These are phyloP conservation scores for Copsychus sechellarum DNA, from an alignment of 2,113 vertebrate genomes.

Conservation along the genomic window DNA sequence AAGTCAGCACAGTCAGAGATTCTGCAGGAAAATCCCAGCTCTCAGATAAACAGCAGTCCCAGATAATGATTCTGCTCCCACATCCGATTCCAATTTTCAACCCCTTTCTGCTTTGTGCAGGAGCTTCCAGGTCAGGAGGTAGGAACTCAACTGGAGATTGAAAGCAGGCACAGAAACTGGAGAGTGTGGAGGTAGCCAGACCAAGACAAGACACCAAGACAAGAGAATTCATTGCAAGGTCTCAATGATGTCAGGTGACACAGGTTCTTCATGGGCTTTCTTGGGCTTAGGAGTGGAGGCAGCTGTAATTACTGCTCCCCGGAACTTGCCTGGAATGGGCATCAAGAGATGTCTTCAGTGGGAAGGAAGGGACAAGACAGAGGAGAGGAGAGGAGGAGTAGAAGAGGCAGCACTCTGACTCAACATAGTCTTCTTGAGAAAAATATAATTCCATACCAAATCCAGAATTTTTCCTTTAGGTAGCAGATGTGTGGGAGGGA, in stretches of 20 bases:
- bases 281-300: not conserved
- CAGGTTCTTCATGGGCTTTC: not conserved
- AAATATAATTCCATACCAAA: not conserved
- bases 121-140: not conserved
- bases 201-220: not conserved
- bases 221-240: not conserved
- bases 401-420: not conserved
- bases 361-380: not conserved
- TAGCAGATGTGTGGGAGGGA: not conserved
- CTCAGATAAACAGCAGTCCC: not conserved
- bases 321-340: not conserved
- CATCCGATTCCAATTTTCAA: not conserved
- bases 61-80: not conserved
- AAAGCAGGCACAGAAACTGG: not conserved
- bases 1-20: not conserved
- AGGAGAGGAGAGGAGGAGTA: not conserved
- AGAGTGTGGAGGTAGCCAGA: constrained; percentile 7
- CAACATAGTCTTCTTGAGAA: not conserved
- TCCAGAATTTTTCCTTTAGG: not conserved
- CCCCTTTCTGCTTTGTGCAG: not conserved
- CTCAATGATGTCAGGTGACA: not conserved
- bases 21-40: not conserved
- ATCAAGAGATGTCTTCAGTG: not conserved
- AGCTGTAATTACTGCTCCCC: not conserved
- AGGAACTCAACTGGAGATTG: not conserved